Conservation (phyloP, 1,140 invertebrate genomes). For the Brachionus angularis region DNA sequence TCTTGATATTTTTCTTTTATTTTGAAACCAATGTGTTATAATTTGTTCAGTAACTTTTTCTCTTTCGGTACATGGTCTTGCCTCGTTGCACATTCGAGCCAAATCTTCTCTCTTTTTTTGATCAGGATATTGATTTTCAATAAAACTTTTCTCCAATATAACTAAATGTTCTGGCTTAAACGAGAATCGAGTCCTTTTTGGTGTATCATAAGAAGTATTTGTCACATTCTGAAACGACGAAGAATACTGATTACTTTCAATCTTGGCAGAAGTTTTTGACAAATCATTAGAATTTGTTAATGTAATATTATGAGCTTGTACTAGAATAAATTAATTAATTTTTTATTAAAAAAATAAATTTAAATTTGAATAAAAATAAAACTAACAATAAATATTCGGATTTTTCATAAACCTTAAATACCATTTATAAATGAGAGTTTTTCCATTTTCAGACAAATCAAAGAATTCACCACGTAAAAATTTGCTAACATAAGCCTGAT, state of each 20-base stretch:
- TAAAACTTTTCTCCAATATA: conserved; percentile 55
- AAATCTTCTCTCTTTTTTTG: conserved; percentile 55
- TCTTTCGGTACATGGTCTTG: conserved; percentile 46
- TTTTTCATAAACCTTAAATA: conserved; percentile 52
- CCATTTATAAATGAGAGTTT: conserved; percentile 53
- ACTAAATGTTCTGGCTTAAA: conserved; percentile 55
- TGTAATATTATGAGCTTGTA: conserved; percentile 18
- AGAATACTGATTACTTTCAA: not conserved
- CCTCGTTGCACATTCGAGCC: conserved; percentile 54
- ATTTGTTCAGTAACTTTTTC: conserved; percentile 52
- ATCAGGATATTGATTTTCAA: conserved; percentile 56
- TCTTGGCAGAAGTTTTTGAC: not conserved
- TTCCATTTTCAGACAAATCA: conserved; percentile 54
- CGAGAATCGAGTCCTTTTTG: conserved; percentile 55
- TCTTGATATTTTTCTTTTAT: conserved; percentile 52
- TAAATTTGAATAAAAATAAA: not conserved
- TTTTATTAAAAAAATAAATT: not conserved
- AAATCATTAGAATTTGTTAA: conserved; percentile 5
- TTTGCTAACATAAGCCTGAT: conserved; percentile 55
- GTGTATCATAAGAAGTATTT: conserved; percentile 37
- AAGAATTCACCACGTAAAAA: conserved; percentile 53
- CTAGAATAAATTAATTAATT: not conserved
- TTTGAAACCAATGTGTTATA: conserved; percentile 59
- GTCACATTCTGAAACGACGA: not conserved
- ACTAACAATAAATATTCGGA: conserved; percentile 46